Evolutionary conservation across 2,113 vertebrate genomes (phyloP), one percentile per base, ranked within the genome.

Genomic region (Myxocyprinus asiaticus): DNA sequence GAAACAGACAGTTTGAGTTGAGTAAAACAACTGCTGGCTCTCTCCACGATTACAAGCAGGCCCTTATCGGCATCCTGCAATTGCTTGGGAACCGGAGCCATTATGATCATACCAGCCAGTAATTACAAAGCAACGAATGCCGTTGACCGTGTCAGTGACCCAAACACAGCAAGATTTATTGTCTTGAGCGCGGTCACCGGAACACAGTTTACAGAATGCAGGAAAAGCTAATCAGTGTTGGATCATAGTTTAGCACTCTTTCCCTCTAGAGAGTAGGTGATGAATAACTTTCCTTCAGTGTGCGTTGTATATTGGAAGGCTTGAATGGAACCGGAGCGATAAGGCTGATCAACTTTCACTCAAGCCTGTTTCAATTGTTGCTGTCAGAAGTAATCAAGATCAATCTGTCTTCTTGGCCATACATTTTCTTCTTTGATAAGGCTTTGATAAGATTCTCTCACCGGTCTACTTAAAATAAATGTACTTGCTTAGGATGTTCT

Each of bases 181-280:
- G 80, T 77, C 22, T 50, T 58, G 12, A 44, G 7, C 5, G 47
- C 47, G 9, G 45, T 8, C 47, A 6, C 69, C 47, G 56, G 68
- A 76, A 68, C 33, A 51, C 3, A 42, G 42, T 67, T 42, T 9
- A 66, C 44, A 15, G 8, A 43, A 59, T 7, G 53, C 50, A 55
- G 75, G 64, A 56, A 83, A 58, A 55, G 66, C 86, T 87, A 56
- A 81, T 67, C 73, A 79, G 66, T 12, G 51, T 74, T 72, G 61
- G 70, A 73, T 81, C 47, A 1, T 9, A 7, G 17, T 53, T 44
- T 59, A 7, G 5, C 66, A 77, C 67, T 3, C 2, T 8, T 81
- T 86, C 15, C 17, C 74, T 72, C 59, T 11, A n/a, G 79, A 82
- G 85, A 90, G 88, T 84, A 82, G 83, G 68, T 80, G 87, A 64